Conservation (phyloP, 2,888 invertebrate genomes). For the Ectemnius continuus region DNA sequence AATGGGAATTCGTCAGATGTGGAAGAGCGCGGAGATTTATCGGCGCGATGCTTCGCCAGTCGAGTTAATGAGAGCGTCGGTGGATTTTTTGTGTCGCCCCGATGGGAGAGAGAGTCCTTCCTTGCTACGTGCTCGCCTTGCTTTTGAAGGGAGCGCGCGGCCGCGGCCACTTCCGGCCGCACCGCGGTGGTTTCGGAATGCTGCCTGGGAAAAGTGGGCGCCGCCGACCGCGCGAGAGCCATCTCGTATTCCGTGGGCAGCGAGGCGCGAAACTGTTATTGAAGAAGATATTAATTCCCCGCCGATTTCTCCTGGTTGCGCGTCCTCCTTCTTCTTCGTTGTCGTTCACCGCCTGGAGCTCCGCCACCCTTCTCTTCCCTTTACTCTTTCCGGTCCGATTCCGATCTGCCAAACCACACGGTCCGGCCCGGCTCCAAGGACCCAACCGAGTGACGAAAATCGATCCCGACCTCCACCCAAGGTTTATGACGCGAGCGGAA, state of each 20-base stretch:
- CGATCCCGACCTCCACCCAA: background rate
- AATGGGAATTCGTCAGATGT: background rate
- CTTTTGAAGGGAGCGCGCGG: constrained; percentile 10
- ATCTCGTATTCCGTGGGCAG: constrained; percentile 52
- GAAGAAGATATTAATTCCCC: constrained; percentile 68
- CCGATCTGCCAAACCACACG: too few relatives aligned
- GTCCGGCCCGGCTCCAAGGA: too few relatives aligned
- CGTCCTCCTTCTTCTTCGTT: background rate
- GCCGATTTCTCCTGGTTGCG: constrained; percentile 37
- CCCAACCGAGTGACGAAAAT: background rate
- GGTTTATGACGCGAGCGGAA: too few relatives aligned
- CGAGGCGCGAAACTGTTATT: constrained; percentile 68
- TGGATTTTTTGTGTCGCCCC: constrained; percentile 30
- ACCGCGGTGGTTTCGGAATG: constrained; percentile 36
- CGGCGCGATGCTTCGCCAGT: constrained; percentile 27
- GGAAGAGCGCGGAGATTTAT: background rate
- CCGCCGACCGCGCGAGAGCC: constrained; percentile 57
- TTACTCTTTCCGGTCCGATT: too few relatives aligned
- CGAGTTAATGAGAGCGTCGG: constrained; percentile 42
- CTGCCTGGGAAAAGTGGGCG: constrained; percentile 29
- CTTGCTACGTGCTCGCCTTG: constrained; percentile 13
- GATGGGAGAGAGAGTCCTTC: background rate
- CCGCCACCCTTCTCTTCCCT: too few relatives aligned
- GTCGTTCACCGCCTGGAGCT: background rate
- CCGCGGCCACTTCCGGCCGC: constrained; percentile 60